These are phyloP conservation scores for Albula goreensis DNA, from an alignment of 2,113 vertebrate genomes.

Conservation along the genomic window DNA sequence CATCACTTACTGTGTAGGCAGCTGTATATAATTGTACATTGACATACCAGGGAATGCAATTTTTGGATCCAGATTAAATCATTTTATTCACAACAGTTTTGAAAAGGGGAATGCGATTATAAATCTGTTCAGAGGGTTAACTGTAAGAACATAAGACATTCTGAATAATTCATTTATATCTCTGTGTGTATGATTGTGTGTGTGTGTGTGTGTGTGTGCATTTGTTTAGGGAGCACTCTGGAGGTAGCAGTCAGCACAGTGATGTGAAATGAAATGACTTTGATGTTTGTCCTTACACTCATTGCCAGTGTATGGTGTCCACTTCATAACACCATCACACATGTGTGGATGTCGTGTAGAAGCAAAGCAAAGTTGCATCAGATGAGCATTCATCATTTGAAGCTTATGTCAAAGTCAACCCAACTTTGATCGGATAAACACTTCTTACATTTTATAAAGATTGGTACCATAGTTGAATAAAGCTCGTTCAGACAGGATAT, in stretches of 20 bases:
- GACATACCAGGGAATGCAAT: slow-evolving; percentile 65
- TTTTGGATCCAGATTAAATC: slow-evolving; percentile 58
- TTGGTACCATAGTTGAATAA: too few relatives aligned
- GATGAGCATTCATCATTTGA: too few relatives aligned
- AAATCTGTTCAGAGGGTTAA: slow-evolving; percentile 45
- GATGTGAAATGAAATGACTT: neutral
- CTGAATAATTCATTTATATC: slow-evolving; percentile 41
- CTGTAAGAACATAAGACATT: slow-evolving; percentile 50
- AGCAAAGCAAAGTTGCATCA: too few relatives aligned
- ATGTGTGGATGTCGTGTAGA: too few relatives aligned
- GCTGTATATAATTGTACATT: neutral
- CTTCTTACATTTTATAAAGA: too few relatives aligned
- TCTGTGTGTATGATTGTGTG: slow-evolving; percentile 2
- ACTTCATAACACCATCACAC: too few relatives aligned
- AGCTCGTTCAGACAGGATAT: too few relatives aligned
- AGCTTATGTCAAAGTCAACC: too few relatives aligned
- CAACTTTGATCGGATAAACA: too few relatives aligned
- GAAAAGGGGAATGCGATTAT: slow-evolving; percentile 20
- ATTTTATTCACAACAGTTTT: slow-evolving; percentile 45
- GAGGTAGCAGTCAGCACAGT: neutral
- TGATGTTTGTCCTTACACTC: neutral
- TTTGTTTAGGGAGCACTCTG: neutral
- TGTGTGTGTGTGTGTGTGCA: slow-evolving; percentile 3
- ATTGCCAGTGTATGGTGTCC: too few relatives aligned
- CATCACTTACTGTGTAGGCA: neutral